Conservation (phyloP, 53 echinoderm and acorn worm genomes). For the Echinometra lucunter region DNA sequence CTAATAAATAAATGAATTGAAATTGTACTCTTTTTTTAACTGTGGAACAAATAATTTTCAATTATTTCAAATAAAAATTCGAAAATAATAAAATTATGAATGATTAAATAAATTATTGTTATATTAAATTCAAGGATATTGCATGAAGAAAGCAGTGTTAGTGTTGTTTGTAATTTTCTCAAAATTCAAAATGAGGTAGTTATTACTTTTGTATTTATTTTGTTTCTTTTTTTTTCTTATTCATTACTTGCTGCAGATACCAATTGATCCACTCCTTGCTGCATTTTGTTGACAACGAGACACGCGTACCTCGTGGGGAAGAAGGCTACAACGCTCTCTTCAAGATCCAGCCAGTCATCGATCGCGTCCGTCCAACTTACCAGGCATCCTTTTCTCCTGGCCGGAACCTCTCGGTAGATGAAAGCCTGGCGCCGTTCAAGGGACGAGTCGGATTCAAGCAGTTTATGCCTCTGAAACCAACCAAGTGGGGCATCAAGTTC, state of each 20-base stretch:
- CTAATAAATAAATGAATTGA: too few species aligned
- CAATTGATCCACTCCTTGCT: slow-evolving; percentile 24
- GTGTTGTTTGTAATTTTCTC: neutral
- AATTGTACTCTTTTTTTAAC: too few species aligned
- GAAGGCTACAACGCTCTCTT: neutral
- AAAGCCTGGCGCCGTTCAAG: neutral
- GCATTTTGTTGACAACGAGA: slow-evolving; percentile 58
- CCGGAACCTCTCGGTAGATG: too few species aligned
- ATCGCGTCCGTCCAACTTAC: too few species aligned
- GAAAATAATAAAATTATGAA: neutral
- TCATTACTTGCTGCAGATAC: neutral
- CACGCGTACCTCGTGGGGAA: slow-evolving; percentile 7
- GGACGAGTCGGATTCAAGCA: neutral
- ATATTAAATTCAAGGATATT: neutral
- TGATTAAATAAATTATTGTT: neutral
- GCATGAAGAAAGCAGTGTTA: neutral
- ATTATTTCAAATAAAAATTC: neutral
- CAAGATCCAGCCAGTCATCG: slow-evolving; percentile 37
- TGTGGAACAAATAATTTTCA: neutral
- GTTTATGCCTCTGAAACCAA: neutral
- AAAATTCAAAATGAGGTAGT: too few species aligned
- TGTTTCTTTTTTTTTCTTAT: neutral
- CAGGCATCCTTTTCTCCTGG: too few species aligned
- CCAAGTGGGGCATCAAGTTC: neutral
- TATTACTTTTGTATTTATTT: too few species aligned